Evolutionary conservation across 2,113 vertebrate genomes (phyloP), one percentile per base, ranked within the genome.

Genomic region (Lichenostomus cassidix): DNA sequence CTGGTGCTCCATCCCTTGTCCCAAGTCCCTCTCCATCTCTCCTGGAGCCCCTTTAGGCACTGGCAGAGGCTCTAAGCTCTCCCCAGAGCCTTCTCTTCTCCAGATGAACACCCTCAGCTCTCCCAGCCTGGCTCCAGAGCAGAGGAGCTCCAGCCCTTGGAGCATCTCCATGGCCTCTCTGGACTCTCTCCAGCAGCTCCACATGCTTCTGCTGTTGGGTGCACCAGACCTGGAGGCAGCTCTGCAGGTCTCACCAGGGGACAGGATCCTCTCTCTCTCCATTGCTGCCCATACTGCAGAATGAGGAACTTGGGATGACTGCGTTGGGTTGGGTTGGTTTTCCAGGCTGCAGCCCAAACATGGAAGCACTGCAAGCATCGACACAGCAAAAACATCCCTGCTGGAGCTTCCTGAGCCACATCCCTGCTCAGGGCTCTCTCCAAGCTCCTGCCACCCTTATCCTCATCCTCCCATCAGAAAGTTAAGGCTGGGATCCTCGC

Each of bases 311-410:
- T 2, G 37, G 13, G 11, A 1, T 2, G 25, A 4, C 14, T 3
- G 5, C 0, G 0, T 15, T 33, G 44, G 27, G 8, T 15, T 4
- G 6, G 3, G 1, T 46, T 19, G 82, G 25, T 28, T 87, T 53
- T 20, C 49, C 60, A 44, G 24, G 55, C 47, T 42, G 50, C 46
- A 67, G 8, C 74, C n/a, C n/a, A 23, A 39, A 31, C 17, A 53
- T 7, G 52, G 63, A 46, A 28, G 15, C 42, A 53, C 35, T 31
- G 3, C 5, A 2, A 70, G 19, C 31, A 11, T 3, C 68, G 27
- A 0, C 1, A 1, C 13, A 29, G 5, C 42, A 14, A 77, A 65
- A 56, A 53, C 75, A 17, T 11, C 70, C 23, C 0, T 0, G 6
- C 2, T 0, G 0, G 63, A 21, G 11, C 39, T 50, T 55, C 77